A percentile compares a stretch with the other conserved stretches of the same genome.
These are phyloP conservation scores for Nipponia nippon DNA, from an alignment of 2,113 vertebrate species.

Conservation along the genomic window DNA sequence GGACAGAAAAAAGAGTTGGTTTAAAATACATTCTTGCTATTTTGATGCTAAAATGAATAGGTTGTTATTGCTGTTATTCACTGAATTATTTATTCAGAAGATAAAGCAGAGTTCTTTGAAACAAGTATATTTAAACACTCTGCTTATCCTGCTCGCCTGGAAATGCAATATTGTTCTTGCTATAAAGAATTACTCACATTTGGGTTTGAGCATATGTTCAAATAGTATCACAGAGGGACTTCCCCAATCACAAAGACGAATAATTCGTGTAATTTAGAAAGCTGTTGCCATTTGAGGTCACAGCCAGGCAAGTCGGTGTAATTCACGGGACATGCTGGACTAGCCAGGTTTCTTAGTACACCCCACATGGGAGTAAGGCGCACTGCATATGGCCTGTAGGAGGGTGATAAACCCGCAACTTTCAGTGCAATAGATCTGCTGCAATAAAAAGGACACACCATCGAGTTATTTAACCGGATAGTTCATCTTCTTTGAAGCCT, in stretches of 20 bases:
- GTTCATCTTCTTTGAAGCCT: not conserved
- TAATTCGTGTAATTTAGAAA: not conserved
- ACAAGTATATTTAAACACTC: not conserved
- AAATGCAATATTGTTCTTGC: not conserved
- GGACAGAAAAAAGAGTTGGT: constrained; percentile 22
- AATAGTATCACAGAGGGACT: not conserved
- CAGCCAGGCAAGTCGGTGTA: not conserved
- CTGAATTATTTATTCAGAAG: not conserved
- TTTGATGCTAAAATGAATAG: constrained; percentile 22
- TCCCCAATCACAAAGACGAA: not conserved
- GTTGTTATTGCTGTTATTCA: not conserved
- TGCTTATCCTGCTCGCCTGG: not conserved
- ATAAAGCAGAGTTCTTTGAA: not conserved
- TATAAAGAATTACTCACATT: not conserved
- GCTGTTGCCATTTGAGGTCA: not conserved
- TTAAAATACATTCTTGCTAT: constrained; percentile 36
- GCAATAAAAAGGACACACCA: not conserved
- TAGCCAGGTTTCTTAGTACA: not conserved
- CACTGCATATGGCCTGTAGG: too few species aligned
- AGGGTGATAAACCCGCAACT: not conserved
- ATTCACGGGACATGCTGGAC: not conserved
- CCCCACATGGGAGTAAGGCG: not conserved
- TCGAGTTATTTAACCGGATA: not conserved
- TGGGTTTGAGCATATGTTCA: not conserved
- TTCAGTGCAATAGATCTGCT: not conserved